A percentile compares a stretch with the other conserved stretches of the same genome.
These are phyloP conservation scores for Anguilla japonica DNA, from an alignment of 2,113 vertebrate species.

Conservation along the genomic window DNA sequence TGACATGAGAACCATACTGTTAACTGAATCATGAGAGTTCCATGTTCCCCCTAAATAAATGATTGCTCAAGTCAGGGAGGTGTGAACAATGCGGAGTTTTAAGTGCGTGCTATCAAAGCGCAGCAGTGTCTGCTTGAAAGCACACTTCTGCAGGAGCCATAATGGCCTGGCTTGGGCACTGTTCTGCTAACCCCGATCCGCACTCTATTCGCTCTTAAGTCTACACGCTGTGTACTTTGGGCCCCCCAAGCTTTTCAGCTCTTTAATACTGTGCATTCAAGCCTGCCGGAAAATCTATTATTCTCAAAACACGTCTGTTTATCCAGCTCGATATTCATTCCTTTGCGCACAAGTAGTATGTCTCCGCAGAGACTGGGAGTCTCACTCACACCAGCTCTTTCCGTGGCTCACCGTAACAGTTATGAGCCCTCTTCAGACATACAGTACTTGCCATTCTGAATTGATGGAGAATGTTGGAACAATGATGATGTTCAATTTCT, in stretches of 20 bases:
- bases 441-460: no score
- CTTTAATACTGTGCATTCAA: no score
- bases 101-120: background rate
- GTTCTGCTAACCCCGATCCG: background rate
- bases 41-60: background rate
- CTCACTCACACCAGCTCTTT: background rate
- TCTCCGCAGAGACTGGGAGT: no score
- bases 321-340: no score
- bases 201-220: background rate
- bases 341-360: no score
- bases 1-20: background rate
- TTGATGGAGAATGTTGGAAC: no score
- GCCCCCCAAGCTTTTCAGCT: no score
- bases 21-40: background rate
- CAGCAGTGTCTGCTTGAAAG: background rate
- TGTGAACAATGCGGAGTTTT: background rate
- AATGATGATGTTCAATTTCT: no score
- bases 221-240: no score
- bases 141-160: background rate
- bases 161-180: background rate
- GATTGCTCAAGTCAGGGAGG: background rate
- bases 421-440: background rate
- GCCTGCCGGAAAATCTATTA: no score
- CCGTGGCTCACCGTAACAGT: background rate
- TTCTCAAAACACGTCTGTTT: no score